These are phyloP conservation scores for Artemisiospiza belli DNA, from an alignment of 2,113 vertebrate species.

Conservation along the genomic window DNA sequence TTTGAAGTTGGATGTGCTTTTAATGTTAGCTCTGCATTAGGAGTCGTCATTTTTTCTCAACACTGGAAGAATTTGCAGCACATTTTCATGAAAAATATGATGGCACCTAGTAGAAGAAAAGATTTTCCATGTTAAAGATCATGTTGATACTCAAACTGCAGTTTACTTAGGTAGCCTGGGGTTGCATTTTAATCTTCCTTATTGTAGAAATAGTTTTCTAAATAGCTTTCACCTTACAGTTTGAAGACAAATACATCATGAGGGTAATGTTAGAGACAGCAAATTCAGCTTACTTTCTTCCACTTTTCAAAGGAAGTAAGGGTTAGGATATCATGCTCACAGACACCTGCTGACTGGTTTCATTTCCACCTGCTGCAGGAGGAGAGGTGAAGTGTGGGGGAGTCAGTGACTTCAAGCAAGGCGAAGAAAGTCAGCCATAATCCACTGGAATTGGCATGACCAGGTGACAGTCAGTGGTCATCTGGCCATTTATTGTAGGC, in stretches of 20 bases:
- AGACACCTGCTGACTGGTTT: neutral
- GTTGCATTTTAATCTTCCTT: neutral
- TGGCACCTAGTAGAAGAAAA: neutral
- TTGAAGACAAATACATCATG: neutral
- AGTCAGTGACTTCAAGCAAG: neutral
- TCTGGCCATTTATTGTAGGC: neutral
- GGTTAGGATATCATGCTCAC: neutral
- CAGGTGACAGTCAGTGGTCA: neutral
- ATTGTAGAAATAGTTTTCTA: neutral
- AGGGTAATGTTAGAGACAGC: neutral
- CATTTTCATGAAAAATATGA: neutral
- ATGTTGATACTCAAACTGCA: neutral
- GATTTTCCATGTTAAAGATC: neutral
- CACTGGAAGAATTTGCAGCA: neutral
- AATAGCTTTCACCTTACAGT: neutral
- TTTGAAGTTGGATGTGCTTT: neutral
- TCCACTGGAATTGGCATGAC: accelerated
- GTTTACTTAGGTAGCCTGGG: neutral
- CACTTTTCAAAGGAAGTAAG: neutral
- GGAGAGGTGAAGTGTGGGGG: neutral
- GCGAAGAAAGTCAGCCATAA: neutral
- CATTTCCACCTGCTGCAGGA: neutral
- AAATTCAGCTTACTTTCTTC: neutral
- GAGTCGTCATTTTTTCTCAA: neutral
- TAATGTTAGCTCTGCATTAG: neutral